phyloP scores from a whole-genome alignment of 2,797 vertebrate species.

The Nannoperca australis region DNA sequence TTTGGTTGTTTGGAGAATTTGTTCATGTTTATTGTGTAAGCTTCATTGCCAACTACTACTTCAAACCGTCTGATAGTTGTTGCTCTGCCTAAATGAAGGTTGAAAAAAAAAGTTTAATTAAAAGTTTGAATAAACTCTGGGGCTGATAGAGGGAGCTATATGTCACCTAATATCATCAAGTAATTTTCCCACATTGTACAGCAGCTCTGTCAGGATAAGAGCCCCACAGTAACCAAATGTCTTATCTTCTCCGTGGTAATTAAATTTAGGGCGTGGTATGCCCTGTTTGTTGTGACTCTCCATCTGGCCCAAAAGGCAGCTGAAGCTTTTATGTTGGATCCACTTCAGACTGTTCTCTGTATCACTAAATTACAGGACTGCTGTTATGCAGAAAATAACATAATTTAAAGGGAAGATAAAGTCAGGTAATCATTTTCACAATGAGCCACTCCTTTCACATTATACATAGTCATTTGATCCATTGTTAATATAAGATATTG shows the following conservation, averaged over 20 bases:
- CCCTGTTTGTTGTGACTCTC: background rate
- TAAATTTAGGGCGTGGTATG: background rate
- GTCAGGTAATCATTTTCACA: background rate
- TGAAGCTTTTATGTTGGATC: background rate
- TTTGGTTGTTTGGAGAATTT: background rate
- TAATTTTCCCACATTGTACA: background rate
- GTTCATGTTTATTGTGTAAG: background rate
- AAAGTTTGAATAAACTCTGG: background rate
- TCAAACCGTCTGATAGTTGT: background rate
- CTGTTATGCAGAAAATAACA: background rate
- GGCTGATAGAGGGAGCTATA: background rate
- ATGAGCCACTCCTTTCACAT: too few relatives aligned
- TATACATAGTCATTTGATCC: too few relatives aligned
- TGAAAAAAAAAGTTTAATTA: background rate
- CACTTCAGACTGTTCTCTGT: background rate
- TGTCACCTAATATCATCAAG: background rate
- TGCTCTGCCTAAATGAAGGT: background rate
- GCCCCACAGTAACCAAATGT: background rate
- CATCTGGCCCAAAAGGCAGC: background rate
- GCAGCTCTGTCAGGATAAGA: background rate
- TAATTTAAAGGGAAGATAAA: constrained; percentile 1
- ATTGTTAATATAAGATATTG: too few relatives aligned
- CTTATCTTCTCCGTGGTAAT: constrained; percentile 5
- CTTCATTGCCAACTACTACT: background rate
- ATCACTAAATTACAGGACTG: background rate